These are phyloP conservation scores for Myodes glareolus DNA, from an alignment of 2,113 vertebrate genomes.

Conservation along the genomic window DNA sequence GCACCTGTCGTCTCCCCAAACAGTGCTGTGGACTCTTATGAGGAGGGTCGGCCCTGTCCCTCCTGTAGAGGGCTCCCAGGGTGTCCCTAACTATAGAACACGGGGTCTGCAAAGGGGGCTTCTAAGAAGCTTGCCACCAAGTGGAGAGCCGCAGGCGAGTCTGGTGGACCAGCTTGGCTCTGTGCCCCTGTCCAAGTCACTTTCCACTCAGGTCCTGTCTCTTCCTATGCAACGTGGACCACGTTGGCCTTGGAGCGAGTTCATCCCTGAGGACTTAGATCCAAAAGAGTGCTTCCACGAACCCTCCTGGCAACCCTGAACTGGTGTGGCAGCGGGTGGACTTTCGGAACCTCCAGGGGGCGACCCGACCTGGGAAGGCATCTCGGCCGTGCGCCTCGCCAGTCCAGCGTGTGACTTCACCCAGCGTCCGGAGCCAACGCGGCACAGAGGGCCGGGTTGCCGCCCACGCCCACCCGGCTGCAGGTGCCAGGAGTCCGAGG, in stretches of 20 bases:
- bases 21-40: not conserved
- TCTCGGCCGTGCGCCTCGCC: not conserved
- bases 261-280: not conserved
- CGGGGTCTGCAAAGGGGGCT: not conserved
- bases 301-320: not conserved
- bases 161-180: not conserved
- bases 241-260: not conserved
- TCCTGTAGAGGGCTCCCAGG: not conserved
- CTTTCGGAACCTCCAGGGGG: slow-evolving; percentile 15
- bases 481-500: slow-evolving; percentile 61
- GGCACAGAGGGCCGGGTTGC: not conserved
- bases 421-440: not conserved
- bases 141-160: not conserved
- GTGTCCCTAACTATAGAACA: not conserved
- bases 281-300: not conserved
- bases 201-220: not conserved
- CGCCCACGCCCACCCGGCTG: not conserved
- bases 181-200: not conserved
- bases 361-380: slow-evolving; percentile 14
- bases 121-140: not conserved
- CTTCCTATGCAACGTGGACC: not conserved
- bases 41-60: not conserved
- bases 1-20: not conserved
- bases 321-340: not conserved
- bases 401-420: slow-evolving; percentile 45